Base-by-base conservation (phyloP, 2,888 invertebrate species). In the Cenopis cana region DNA sequence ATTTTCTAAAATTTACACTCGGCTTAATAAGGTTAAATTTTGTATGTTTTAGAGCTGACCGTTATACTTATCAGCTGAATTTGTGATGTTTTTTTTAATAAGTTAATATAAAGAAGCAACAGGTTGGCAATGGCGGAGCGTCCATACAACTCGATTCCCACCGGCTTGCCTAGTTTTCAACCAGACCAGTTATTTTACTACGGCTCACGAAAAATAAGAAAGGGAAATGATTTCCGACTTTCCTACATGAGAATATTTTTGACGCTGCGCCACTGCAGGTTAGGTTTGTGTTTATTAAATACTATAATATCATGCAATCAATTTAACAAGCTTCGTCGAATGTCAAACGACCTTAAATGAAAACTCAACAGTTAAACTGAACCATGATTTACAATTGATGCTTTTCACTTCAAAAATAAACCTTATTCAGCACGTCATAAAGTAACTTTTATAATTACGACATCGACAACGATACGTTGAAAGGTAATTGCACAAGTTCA, bases 251-350 rank as follows among this genome's bases (percentile, higher is more conserved):
- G n/a, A n/a, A n/a, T n/a, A n/a, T n/a, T n/a, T n/a, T n/a, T n/a
- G n/a, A n/a, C n/a, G n/a, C n/a, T n/a, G n/a, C n/a, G n/a, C n/a
- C n/a, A n/a, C n/a, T n/a, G n/a, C n/a, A n/a, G n/a, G n/a, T n/a
- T n/a, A n/a, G n/a, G n/a, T n/a, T n/a, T n/a, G n/a, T n/a, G n/a
- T n/a, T n/a, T n/a, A n/a, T n/a, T n/a, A n/a, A n/a, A n/a, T n/a
- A n/a, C 2, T 29, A 29, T 29, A 11, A 24, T 12, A 54, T 24
- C 54, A 14, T 10, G 12, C 3, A 14, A 24, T 24, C 5, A 24
- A 54, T 54, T n/a, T 9, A 54, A 54, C 12, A 24, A 6, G 54
- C 54, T 54, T 54, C 24, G n/a, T n/a, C n/a, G n/a, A n/a, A n/a
- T n/a, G n/a, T n/a, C 24, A 24, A 54, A 54, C 54, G 29, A 6